Conservation (phyloP, 2,113 vertebrate species). For the Morone saxatilis region DNA sequence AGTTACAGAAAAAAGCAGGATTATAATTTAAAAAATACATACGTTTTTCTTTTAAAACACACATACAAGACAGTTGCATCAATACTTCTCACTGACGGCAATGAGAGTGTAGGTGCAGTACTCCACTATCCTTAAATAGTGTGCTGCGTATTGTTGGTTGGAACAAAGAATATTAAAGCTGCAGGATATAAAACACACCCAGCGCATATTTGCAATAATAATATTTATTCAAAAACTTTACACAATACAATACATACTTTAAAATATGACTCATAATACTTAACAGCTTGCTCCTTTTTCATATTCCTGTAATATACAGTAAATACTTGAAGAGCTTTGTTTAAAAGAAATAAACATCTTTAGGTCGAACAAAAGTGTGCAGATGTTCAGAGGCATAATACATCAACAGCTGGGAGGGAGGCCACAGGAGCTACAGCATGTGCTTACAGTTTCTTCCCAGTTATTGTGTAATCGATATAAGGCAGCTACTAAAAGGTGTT, state of each 20-base stretch:
- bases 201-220: slow-evolving; percentile 10
- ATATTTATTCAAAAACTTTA: slow-evolving; percentile 57
- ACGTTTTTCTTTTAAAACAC: too few relatives aligned
- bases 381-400: slow-evolving; percentile 33
- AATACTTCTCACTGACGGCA: neutral
- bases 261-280: slow-evolving; percentile 23
- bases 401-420: neutral
- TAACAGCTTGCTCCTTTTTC: slow-evolving; percentile 52
- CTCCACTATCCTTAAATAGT: neutral
- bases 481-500: slow-evolving; percentile 9
- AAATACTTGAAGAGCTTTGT: slow-evolving; percentile 50
- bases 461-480: neutral
- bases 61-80: too few relatives aligned
- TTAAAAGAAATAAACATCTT: slow-evolving; percentile 37
- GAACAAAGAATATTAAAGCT: neutral
- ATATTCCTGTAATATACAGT: slow-evolving; percentile 45
- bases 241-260: slow-evolving; percentile 43
- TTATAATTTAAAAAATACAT: too few relatives aligned
- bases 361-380: neutral
- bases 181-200: neutral
- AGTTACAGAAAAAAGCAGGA: too few relatives aligned
- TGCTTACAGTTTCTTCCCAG: neutral
- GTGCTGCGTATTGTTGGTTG: neutral
- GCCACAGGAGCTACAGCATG: neutral
- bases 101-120: too few relatives aligned